Percentiles rank a stretch among this genome's conserved stretches.
Evolutionary conservation across 2,797 vertebrate genomes (phyloP).

Genomic region (Erithacus rubecula): DNA sequence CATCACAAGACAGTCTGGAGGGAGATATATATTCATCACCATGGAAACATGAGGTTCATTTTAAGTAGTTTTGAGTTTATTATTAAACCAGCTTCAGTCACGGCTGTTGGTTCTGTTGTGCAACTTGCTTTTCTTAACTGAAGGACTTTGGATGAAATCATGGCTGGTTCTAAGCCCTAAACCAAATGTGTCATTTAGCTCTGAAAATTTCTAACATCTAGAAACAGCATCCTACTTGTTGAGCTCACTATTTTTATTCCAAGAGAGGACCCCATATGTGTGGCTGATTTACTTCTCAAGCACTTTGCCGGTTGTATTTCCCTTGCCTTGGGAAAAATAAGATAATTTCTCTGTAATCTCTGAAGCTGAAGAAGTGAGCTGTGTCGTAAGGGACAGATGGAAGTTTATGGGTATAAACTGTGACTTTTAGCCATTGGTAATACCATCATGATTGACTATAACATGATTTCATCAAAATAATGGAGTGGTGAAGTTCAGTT

Average conservation of each 20-base stretch:
- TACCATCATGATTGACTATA: background rate
- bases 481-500: background rate
- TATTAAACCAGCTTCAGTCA: conserved; percentile 24
- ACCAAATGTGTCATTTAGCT: background rate
- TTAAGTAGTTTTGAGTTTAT: conserved; percentile 52
- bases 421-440: background rate
- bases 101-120: background rate
- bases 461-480: background rate
- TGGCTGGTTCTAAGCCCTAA: background rate
- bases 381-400: background rate
- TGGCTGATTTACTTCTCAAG: background rate
- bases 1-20: background rate
- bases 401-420: background rate
- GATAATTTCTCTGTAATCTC: background rate
- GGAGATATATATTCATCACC: conserved; percentile 31
- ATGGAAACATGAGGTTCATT: conserved; percentile 48
- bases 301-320: background rate
- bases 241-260: background rate
- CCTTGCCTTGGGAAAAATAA: background rate
- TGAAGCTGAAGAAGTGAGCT: background rate
- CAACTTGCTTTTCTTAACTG: background rate
- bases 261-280: background rate
- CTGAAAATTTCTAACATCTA: background rate
- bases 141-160: background rate
- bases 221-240: background rate